Base-by-base conservation (phyloP, 2,888 invertebrate species). In the Rhagophthalmus giganteus region DNA sequence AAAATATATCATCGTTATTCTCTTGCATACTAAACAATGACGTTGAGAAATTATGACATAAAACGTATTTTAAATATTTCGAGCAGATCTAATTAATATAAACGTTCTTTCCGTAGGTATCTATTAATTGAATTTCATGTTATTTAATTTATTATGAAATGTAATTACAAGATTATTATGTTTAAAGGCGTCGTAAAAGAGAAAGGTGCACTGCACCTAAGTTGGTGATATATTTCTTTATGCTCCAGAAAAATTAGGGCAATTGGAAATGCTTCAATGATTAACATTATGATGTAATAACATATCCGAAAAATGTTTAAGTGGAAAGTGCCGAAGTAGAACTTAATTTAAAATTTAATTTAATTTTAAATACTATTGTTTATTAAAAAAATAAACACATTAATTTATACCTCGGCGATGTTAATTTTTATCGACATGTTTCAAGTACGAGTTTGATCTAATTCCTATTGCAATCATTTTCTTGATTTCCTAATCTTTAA, bases 221-320 rank as follows among this genome's bases (percentile, higher is more conserved):
- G 27, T 45, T 16, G 32, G 32, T 47, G 35, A 33, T 35, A 25
- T 40, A 45, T 40, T 51, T 45, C 20, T 47, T 40, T 46, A 33
- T 40, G 40, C 40, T 40, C 41, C 31, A 41, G 32, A 40, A 39
- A 40, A 41, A 47, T 44, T 47, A 10, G 41, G 24, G 37, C 52
- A 47, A 40, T 33, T 41, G 15, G 45, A 40, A 34, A 35, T 40
- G 46, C 40, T 47, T 44, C 27, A 25, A 9, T 25, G 47, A 20
- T 31, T 44, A 41, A 40, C 26, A 16, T 30, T 33, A 41, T 52
- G 46, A 47, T 33, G 25, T 27, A 52, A 52, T 30, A 8, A 46
- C 10, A 38, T 31, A 39, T 51, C 27, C 38, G 26, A 32, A n/a
- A 30, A 35, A 30, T 32, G 16, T 33, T 34, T 37, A 40, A 37